phyloP scores from a whole-genome alignment of 2,113 vertebrate genomes.

The Ancistrus triradiatus region DNA sequence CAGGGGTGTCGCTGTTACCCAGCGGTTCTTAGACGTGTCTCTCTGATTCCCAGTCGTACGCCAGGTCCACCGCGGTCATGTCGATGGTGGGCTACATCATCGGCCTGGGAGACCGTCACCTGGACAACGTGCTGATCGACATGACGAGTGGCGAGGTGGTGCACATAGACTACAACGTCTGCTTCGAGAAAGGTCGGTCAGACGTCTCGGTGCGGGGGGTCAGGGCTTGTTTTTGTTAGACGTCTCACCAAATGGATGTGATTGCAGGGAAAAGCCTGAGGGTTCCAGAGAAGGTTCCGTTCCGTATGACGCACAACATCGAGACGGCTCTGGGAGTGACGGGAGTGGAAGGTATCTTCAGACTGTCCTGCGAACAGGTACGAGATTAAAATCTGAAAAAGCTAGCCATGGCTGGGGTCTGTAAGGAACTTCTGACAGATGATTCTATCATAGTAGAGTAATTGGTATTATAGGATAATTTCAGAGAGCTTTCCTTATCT shows the following conservation, averaged over 20 bases:
- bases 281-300: slow-evolving; percentile 96
- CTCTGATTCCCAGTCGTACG: slow-evolving; percentile 77
- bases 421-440: no score
- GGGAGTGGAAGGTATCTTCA: slow-evolving; percentile 95
- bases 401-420: no score
- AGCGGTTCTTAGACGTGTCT: background rate
- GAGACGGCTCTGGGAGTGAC: slow-evolving; percentile 93
- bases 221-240: background rate
- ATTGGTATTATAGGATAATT: no score
- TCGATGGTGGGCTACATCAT: slow-evolving; percentile 99
- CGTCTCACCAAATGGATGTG: background rate
- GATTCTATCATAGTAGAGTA: no score
- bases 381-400: no score
- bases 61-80: slow-evolving; percentile 97
- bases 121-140: slow-evolving; percentile 98
- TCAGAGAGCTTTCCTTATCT: no score
- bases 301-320: slow-evolving; percentile 98
- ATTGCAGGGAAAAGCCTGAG: slow-evolving; percentile 88
- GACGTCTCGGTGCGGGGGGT: background rate
- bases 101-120: slow-evolving; percentile 93
- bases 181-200: slow-evolving; percentile 94
- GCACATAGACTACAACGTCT: slow-evolving; percentile 99
- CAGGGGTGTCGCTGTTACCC: background rate
- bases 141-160: slow-evolving; percentile 98
- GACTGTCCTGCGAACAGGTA: slow-evolving; percentile 90